Percentiles rank a stretch among this genome's conserved stretches.
Evolutionary conservation across 2,797 vertebrate species (phyloP).

Genomic region (Stomatorhinus walkeri): DNA sequence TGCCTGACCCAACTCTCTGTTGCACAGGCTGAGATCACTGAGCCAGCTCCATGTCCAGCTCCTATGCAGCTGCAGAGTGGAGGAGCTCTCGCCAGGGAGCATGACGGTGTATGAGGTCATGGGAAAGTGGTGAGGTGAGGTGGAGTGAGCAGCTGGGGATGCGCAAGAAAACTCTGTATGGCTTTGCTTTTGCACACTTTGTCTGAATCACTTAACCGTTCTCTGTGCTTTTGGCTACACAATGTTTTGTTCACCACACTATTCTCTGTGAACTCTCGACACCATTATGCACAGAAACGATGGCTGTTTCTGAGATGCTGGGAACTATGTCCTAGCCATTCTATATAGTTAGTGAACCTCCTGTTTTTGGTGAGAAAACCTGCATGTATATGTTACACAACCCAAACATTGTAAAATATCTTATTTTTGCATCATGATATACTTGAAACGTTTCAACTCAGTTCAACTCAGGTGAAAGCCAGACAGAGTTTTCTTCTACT

Average conservation of each 20-base stretch:
- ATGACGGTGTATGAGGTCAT: constrained; percentile 39
- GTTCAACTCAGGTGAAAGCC: constrained; percentile 68
- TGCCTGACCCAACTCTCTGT: neutral
- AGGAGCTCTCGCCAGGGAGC: constrained; percentile 27
- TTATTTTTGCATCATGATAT: neutral
- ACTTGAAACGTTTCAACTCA: constrained; percentile 36
- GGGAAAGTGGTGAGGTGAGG: constrained; percentile 34
- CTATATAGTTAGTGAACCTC: neutral
- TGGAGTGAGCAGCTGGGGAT: constrained; percentile 18
- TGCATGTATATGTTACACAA: neutral
- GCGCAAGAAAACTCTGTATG: constrained; percentile 55
- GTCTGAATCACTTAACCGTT: constrained; percentile 25
- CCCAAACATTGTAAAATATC: neutral
- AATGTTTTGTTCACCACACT: neutral
- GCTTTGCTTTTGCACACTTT: constrained; percentile 45
- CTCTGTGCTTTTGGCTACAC: neutral
- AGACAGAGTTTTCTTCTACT: constrained; percentile 51
- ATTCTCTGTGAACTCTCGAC: neutral
- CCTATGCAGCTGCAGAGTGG: constrained; percentile 26
- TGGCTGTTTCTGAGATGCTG: neutral
- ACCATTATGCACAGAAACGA: neutral
- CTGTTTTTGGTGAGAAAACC: neutral
- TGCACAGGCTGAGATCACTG: constrained; percentile 19
- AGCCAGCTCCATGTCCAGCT: constrained; percentile 18
- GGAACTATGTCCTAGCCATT: neutral